Conservation (phyloP, 2,113 vertebrate species). For the Forbesichthys agassizii region DNA sequence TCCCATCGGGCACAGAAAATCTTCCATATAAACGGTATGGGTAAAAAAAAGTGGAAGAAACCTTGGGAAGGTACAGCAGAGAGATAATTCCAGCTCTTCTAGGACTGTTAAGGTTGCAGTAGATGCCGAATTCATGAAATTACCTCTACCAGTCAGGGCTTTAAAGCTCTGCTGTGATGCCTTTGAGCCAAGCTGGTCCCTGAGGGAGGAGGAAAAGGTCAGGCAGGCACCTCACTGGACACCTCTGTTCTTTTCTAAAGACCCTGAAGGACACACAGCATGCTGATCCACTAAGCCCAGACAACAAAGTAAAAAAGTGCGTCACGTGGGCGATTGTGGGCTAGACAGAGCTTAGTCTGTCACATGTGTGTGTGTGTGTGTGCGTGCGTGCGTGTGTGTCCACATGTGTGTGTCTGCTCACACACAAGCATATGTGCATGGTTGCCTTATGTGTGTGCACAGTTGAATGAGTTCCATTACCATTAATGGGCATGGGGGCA, state of each 20-base stretch:
- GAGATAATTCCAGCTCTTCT: too few relatives aligned
- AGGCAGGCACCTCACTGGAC: slow-evolving; percentile 42
- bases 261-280: slow-evolving; percentile 53
- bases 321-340: slow-evolving; percentile 35
- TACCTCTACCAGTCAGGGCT: slow-evolving; percentile 10
- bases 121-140: too few relatives aligned
- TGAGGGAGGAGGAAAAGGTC: slow-evolving; percentile 42
- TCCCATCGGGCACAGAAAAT: too few relatives aligned
- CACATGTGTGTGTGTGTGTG: slow-evolving; percentile 3
- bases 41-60: too few relatives aligned
- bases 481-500: slow-evolving; percentile 36
- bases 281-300: slow-evolving; percentile 38
- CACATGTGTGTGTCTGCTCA: background rate
- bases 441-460: background rate
- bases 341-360: slow-evolving; percentile 3
- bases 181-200: slow-evolving; percentile 33
- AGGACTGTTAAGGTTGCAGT: too few relatives aligned
- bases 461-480: slow-evolving; percentile 32
- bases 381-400: slow-evolving; percentile 5
- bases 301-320: slow-evolving; percentile 48
- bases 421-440: background rate
- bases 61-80: too few relatives aligned
- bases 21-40: too few relatives aligned
- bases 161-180: slow-evolving; percentile 3
- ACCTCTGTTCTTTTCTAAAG: slow-evolving; percentile 41